Conservation (phyloP, 2,888 invertebrate species). For the Smittia sp. region DNA sequence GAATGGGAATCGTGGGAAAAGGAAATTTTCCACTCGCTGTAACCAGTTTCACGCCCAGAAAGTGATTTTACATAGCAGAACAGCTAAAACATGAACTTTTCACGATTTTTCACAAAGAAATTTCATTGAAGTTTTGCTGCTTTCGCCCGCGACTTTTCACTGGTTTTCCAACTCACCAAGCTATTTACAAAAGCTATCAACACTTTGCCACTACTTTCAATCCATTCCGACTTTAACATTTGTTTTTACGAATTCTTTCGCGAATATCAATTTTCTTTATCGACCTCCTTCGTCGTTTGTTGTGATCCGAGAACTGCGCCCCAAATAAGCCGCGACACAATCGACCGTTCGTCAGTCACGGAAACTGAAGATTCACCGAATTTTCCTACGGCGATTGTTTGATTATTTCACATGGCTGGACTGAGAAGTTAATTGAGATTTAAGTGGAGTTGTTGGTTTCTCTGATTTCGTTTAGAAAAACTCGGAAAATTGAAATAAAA, state of each 20-base stretch:
- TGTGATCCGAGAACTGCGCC: too few species aligned
- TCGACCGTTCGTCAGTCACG: background rate
- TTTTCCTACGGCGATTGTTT: background rate
- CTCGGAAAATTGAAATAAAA: too few species aligned
- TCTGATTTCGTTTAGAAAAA: too few species aligned
- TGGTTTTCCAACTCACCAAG: slow-evolving; percentile 19
- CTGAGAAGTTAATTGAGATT: too few species aligned
- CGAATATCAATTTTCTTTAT: slow-evolving; percentile 3
- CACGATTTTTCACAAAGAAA: slow-evolving; percentile 14
- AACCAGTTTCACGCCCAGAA: background rate
- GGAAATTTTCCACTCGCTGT: background rate
- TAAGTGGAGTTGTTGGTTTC: too few species aligned
- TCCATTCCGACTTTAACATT: slow-evolving; percentile 28
- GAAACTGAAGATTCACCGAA: background rate
- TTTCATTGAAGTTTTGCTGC: background rate
- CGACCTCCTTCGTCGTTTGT: background rate
- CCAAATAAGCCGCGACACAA: too few species aligned
- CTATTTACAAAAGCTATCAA: slow-evolving; percentile 30
- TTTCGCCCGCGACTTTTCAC: slow-evolving; percentile 13
- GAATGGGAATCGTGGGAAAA: background rate
- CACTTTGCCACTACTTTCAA: slow-evolving; percentile 30
- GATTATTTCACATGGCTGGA: too few species aligned
- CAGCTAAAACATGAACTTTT: background rate
- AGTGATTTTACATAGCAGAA: background rate
- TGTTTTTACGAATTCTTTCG: background rate